Evolutionary conservation across 2,888 invertebrate genomes (phyloP), one percentile per base, ranked within the genome.

Genomic region (Netelia melanura): DNA sequence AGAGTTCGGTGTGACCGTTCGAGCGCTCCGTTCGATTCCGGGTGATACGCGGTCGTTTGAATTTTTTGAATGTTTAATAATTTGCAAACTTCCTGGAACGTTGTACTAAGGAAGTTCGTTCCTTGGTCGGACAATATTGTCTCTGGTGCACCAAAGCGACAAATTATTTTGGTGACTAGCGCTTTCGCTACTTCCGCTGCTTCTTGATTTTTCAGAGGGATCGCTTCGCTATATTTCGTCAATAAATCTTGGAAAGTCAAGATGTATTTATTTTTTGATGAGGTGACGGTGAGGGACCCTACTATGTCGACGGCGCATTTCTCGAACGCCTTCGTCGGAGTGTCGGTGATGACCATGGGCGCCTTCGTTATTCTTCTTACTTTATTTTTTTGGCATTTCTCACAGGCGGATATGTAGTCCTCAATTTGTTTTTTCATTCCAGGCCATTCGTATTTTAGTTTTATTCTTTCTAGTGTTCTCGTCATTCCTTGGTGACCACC

Each of bases 391-490:
- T 86, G 81, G 54, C 86, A 86, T 25, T 78, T 81, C 2, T 79
- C 48, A 25, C 83, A 84, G 1, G 9, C 56, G 10, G 67, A 52
- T 3, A 84, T 58, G 25, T 75, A 77, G 3, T 84, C 54, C 9
- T 65, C 52, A 0, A 83, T 83, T 38, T 84, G 56, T 2, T 43
- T 21, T 64, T 70, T 84, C 77, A 82, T 83, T 0, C 77, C 78
- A 1, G 83, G 82, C 90, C 90, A 92, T 23, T 87, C 74, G 65
- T 86, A 90, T 2, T 75, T 21, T 30, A 30, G 0, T 30, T 30
- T 30, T 30, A 30, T 30, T 30, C 30, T 30, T 0, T 3, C 30
- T 5, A 30, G 5, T 0, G 5, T 30, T 30, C 30, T 3, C 30
- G 5, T 30, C 0, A 30, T 30, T 30, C 30, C 30, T 5, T 30